Evolutionary conservation across 2,113 vertebrate genomes (phyloP).

Genomic region (Larimichthys polyactis): DNA sequence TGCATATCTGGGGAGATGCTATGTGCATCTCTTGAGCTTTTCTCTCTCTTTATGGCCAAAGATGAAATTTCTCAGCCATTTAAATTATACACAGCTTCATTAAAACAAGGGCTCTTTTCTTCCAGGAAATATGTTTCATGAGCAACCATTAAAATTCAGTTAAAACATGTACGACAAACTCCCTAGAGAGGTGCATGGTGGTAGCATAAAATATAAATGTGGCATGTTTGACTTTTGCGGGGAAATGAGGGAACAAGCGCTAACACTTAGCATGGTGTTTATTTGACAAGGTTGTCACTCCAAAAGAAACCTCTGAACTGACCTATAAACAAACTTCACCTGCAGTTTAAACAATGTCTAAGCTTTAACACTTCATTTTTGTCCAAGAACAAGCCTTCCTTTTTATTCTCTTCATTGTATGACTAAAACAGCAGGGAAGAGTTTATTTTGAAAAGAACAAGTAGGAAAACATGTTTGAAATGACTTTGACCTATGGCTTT

Average conservation of each 20-base stretch:
- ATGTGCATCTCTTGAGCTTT: slow-evolving; percentile 51
- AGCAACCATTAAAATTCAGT: slow-evolving; percentile 56
- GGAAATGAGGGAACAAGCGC: slow-evolving; percentile 50
- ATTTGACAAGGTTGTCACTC: slow-evolving; percentile 75
- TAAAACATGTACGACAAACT: slow-evolving; percentile 26
- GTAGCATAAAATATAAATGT: slow-evolving; percentile 41
- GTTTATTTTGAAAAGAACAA: slow-evolving; percentile 67
- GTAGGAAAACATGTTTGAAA: slow-evolving; percentile 44
- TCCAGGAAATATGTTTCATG: slow-evolving; percentile 48
- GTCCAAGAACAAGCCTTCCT: slow-evolving; percentile 48
- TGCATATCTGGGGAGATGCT: slow-evolving; percentile 38
- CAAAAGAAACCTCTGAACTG: slow-evolving; percentile 34
- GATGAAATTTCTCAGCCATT: slow-evolving; percentile 41
- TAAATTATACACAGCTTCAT: slow-evolving; percentile 57
- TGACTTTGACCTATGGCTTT: slow-evolving; percentile 49
- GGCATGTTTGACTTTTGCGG: slow-evolving; percentile 56
- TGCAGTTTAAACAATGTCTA: slow-evolving; percentile 56
- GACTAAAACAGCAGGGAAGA: slow-evolving; percentile 29
- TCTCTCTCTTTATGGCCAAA: slow-evolving; percentile 34
- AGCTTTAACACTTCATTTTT: slow-evolving; percentile 39
- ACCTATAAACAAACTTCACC: slow-evolving; percentile 66
- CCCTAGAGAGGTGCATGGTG: slow-evolving; percentile 26
- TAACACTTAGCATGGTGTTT: slow-evolving; percentile 68
- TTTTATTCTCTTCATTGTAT: slow-evolving; percentile 28
- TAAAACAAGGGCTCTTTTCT: slow-evolving; percentile 49